A percentile compares a stretch with the other conserved stretches of the same genome.
These are phyloP conservation scores for Sander vitreus DNA, from an alignment of 2,113 vertebrate genomes.

Conservation along the genomic window DNA sequence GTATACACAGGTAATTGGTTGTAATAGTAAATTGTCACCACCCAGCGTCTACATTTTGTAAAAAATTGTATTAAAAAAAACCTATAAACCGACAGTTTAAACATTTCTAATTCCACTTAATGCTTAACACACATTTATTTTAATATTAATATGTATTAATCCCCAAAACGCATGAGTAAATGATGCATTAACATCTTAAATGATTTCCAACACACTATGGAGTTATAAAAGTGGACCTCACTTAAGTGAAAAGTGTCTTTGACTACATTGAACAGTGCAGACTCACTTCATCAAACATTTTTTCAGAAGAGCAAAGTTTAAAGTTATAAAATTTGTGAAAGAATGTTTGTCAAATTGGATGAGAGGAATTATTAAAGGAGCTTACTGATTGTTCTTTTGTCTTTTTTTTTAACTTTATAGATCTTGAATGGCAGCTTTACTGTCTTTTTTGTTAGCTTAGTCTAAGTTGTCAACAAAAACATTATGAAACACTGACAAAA, in stretches of 20 bases:
- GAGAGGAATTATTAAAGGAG: not conserved
- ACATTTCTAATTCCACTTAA: too few species aligned
- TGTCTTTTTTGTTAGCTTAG: not conserved
- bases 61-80: too few species aligned
- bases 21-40: too few species aligned
- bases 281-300: not conserved
- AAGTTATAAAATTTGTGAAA: not conserved
- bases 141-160: too few species aligned
- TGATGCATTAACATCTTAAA: too few species aligned
- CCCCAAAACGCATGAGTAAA: too few species aligned
- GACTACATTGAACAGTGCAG: not conserved
- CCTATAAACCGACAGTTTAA: too few species aligned
- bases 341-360: not conserved
- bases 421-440: not conserved
- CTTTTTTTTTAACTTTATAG: not conserved
- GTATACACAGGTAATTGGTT: too few species aligned
- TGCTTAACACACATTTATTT: too few species aligned
- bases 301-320: not conserved
- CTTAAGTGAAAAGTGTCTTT: not conserved
- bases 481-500: not conserved
- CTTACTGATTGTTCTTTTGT: not conserved
- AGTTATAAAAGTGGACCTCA: not conserved
- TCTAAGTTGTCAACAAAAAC: not conserved
- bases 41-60: too few species aligned
- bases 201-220: too few species aligned